Evolutionary conservation across 1,140 invertebrate species (phyloP).

Genomic region (Tetragonula clypearis): DNA sequence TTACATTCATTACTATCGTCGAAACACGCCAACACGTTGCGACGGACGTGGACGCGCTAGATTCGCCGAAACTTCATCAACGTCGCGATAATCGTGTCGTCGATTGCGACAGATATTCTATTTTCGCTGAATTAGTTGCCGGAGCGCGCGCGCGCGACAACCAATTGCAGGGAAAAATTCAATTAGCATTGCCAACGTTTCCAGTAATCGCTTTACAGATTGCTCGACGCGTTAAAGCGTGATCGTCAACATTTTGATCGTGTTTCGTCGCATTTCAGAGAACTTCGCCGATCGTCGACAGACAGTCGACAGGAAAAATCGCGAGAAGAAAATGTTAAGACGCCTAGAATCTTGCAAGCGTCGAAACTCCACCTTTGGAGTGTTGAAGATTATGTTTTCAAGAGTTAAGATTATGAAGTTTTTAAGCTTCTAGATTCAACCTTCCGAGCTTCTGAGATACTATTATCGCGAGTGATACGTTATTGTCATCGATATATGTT

Average conservation of each 20-base stretch:
- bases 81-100: constrained; percentile 59
- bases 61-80: constrained; percentile 65
- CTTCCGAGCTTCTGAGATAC: too few species aligned
- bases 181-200: constrained; percentile 33
- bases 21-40: constrained; percentile 11
- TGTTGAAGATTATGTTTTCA: too few species aligned
- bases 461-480: too few species aligned
- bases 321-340: too few species aligned
- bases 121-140: constrained; percentile 54
- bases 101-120: constrained; percentile 61
- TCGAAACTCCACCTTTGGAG: too few species aligned
- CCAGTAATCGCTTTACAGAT: constrained; percentile 42
- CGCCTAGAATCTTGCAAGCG: too few species aligned
- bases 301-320: not conserved
- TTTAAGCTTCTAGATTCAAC: too few species aligned
- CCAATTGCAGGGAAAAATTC: constrained; percentile 44
- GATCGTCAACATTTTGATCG: not conserved
- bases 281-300: not conserved
- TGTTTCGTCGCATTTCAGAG: not conserved
- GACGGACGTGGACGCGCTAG: constrained; percentile 7
- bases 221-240: not conserved
- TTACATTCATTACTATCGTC: constrained; percentile 44
- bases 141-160: constrained; percentile 16
- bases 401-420: too few species aligned
- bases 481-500: too few species aligned